phyloP scores from a whole-genome alignment of 2,113 vertebrate species.

The Triplophysa rosa region DNA sequence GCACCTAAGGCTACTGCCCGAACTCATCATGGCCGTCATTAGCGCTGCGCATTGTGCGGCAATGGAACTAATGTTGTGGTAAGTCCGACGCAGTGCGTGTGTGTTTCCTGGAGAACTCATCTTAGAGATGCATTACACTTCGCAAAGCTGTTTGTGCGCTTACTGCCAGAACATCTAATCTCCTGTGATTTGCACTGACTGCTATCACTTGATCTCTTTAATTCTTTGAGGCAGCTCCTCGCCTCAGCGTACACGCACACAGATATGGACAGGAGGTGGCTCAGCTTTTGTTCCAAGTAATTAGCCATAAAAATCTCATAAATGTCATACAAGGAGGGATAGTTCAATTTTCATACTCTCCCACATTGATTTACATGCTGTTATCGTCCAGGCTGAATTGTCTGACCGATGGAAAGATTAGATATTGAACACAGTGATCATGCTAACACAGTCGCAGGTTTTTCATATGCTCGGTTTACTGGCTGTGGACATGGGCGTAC shows the following conservation, averaged over 20 bases:
- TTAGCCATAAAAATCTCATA: slow-evolving; percentile 37
- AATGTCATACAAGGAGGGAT: slow-evolving; percentile 3
- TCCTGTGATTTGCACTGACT: slow-evolving; percentile 13
- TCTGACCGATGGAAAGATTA: background rate
- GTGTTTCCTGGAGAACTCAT: slow-evolving; percentile 14
- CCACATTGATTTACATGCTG: slow-evolving; percentile 23
- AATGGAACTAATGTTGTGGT: slow-evolving; percentile 17
- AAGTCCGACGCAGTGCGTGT: background rate
- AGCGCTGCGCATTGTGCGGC: slow-evolving; percentile 22
- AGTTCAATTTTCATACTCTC: background rate
- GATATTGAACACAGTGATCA: slow-evolving; percentile 16
- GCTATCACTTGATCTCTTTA: slow-evolving; percentile 34
- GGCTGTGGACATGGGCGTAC: too few relatives aligned
- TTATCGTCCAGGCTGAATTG: slow-evolving; percentile 9
- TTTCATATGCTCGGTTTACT: too few relatives aligned
- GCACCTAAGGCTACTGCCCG: slow-evolving; percentile 18
- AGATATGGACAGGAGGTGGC: background rate
- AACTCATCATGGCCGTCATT: slow-evolving; percentile 39
- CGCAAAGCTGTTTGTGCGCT: background rate
- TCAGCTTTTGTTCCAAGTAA: slow-evolving; percentile 42
- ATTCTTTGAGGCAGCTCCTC: slow-evolving; percentile 11
- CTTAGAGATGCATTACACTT: background rate
- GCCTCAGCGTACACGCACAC: background rate
- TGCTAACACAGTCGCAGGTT: background rate
- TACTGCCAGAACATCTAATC: slow-evolving; percentile 8